These are phyloP conservation scores for Meganola albula DNA, from an alignment of 2,888 invertebrate species.

Conservation along the genomic window DNA sequence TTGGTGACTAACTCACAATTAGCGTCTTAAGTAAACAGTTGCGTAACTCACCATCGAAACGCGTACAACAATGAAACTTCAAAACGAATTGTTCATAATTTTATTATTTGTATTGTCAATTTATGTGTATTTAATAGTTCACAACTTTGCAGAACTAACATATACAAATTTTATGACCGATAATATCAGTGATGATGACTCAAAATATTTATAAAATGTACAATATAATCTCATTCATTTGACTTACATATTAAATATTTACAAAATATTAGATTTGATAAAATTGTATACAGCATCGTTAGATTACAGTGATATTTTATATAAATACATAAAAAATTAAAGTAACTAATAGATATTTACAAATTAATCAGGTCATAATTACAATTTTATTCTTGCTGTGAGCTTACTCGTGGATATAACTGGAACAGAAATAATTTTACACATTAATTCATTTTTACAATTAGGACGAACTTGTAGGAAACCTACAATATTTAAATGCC, in stretches of 20 bases:
- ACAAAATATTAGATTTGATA: slow-evolving; percentile 76
- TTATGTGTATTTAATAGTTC: slow-evolving; percentile 66
- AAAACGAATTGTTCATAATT: slow-evolving; percentile 44
- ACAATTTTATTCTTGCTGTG: slow-evolving; percentile 70
- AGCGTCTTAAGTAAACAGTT: background rate
- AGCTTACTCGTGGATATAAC: slow-evolving; percentile 81
- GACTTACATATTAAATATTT: slow-evolving; percentile 70
- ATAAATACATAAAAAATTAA: slow-evolving; percentile 76
- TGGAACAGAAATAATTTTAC: slow-evolving; percentile 45
- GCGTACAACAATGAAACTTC: slow-evolving; percentile 21
- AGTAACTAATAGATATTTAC: slow-evolving; percentile 67
- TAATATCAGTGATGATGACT: slow-evolving; percentile 64
- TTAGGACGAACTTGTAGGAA: too few relatives aligned
- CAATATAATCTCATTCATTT: slow-evolving; percentile 77
- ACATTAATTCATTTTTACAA: too few relatives aligned
- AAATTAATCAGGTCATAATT: slow-evolving; percentile 58
- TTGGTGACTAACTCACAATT: too few relatives aligned
- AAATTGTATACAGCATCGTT: slow-evolving; percentile 73
- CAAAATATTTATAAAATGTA: slow-evolving; percentile 74
- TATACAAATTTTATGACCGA: slow-evolving; percentile 71
- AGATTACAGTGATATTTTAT: slow-evolving; percentile 58
- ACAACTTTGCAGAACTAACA: slow-evolving; percentile 73
- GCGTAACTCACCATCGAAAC: background rate
- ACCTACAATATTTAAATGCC: too few relatives aligned
- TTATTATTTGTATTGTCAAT: slow-evolving; percentile 76